phyloP scores from a whole-genome alignment of 2,888 invertebrate species.

The Tipula vernalis region DNA sequence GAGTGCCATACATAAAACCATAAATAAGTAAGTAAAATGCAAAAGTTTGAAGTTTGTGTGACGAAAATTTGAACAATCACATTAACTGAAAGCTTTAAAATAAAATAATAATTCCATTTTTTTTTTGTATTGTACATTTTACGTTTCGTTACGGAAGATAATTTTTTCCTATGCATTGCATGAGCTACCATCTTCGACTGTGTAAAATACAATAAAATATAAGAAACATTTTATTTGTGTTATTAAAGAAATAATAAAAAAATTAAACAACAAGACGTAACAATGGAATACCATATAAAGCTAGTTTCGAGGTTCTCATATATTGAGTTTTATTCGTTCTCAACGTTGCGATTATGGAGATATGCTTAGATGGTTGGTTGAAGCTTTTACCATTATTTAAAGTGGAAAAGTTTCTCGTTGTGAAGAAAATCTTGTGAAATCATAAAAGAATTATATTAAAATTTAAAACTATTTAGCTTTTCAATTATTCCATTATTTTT shows the following conservation, averaged over 20 bases:
- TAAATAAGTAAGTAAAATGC: background rate
- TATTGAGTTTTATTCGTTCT: background rate
- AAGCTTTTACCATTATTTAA: background rate
- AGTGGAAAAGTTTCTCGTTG: background rate
- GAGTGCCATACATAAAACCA: background rate
- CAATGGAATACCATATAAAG: background rate
- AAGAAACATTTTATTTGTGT: background rate
- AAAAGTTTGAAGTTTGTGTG: background rate
- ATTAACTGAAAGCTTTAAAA: background rate
- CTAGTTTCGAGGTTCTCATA: background rate
- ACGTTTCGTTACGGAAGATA: background rate
- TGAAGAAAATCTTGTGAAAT: background rate
- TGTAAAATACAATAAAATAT: background rate
- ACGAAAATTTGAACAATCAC: background rate
- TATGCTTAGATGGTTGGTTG: background rate
- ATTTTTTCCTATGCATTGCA: background rate
- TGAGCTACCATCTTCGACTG: background rate
- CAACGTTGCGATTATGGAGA: background rate
- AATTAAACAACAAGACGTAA: background rate
- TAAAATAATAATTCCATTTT: background rate
- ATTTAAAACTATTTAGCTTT: background rate
- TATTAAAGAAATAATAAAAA: background rate
- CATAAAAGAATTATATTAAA: conserved; percentile 4
- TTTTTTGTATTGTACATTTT: background rate
- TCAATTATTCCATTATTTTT: background rate